A percentile compares a stretch with the other conserved stretches of the same genome.
These are phyloP conservation scores for Aplodontia rufa DNA, from an alignment of 2,113 vertebrate genomes.

Conservation along the genomic window DNA sequence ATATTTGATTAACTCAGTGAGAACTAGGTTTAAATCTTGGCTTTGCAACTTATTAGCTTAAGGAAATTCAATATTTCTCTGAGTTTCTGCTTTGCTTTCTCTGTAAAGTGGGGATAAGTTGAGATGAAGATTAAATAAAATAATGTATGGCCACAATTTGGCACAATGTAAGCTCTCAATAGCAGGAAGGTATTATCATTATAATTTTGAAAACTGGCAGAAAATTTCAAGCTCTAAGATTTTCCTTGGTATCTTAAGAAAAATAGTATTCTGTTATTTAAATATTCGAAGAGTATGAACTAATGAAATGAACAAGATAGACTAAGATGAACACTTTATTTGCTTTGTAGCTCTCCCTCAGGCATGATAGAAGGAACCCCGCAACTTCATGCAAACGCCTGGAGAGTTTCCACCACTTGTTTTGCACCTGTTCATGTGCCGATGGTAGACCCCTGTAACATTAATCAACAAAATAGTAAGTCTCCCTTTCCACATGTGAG, in stretches of 20 bases:
- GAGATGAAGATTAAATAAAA: slow-evolving; percentile 9
- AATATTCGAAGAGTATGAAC: not conserved
- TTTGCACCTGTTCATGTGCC: slow-evolving; percentile 93
- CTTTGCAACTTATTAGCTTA: not conserved
- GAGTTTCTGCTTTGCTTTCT: not conserved
- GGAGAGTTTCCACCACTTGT: slow-evolving; percentile 97
- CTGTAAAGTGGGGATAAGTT: not conserved
- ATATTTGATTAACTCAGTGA: not conserved
- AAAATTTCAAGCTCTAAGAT: not conserved
- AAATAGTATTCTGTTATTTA: not conserved
- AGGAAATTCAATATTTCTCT: not conserved
- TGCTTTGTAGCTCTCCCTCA: slow-evolving; percentile 91
- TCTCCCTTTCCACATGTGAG: not conserved
- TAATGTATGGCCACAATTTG: not conserved
- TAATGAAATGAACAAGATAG: not conserved
- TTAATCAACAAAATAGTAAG: slow-evolving; percentile 95
- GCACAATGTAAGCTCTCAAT: not conserved
- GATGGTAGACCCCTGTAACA: slow-evolving; percentile 94
- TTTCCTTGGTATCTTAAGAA: not conserved
- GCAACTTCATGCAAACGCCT: slow-evolving; percentile 95
- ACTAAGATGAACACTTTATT: not conserved
- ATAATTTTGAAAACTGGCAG: not conserved
- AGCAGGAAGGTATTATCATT: not conserved
- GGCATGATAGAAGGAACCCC: slow-evolving; percentile 99
- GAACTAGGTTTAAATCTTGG: not conserved